Conservation (phyloP, 2,888 invertebrate species). For the Drosophila multiciliata region DNA sequence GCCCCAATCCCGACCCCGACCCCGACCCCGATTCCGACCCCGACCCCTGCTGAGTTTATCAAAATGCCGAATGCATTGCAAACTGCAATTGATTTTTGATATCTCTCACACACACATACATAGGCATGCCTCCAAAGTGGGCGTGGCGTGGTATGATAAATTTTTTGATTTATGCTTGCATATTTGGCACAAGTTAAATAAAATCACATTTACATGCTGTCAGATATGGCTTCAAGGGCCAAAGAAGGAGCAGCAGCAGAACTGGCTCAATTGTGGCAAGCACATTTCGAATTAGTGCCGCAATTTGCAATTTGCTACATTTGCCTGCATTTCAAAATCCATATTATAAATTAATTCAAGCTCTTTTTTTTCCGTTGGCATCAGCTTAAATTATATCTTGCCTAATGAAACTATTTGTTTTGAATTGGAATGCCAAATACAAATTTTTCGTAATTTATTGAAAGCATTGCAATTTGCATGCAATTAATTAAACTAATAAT, state of each 20-base stretch:
- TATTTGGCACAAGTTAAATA: slow-evolving; percentile 58
- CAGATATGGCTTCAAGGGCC: slow-evolving; percentile 1
- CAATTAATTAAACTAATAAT: not conserved
- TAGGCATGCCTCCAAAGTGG: slow-evolving; percentile 30
- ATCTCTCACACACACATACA: slow-evolving; percentile 27
- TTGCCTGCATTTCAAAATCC: slow-evolving; percentile 19
- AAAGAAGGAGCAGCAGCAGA: not conserved
- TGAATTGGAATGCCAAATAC: not conserved
- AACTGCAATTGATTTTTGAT: slow-evolving; percentile 70
- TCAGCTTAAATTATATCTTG: not conserved
- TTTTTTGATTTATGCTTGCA: slow-evolving; percentile 67
- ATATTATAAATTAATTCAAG: slow-evolving; percentile 15
- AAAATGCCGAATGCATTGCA: slow-evolving; percentile 66
- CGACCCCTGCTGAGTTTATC: slow-evolving; percentile 61
- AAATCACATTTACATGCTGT: slow-evolving; percentile 45
- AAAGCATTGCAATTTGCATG: not conserved
- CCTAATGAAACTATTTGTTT: not conserved
- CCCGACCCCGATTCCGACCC: not conserved
- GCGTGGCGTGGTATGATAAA: slow-evolving; percentile 53
- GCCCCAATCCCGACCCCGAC: not conserved
- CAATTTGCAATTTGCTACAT: slow-evolving; percentile 23
- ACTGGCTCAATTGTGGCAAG: slow-evolving; percentile 12
- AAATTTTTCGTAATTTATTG: not conserved
- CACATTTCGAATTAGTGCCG: slow-evolving; percentile 20
- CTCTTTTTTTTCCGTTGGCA: not conserved